Evolutionary conservation across 2,888 invertebrate genomes (phyloP).

Genomic region (Trachelus stipa): DNA sequence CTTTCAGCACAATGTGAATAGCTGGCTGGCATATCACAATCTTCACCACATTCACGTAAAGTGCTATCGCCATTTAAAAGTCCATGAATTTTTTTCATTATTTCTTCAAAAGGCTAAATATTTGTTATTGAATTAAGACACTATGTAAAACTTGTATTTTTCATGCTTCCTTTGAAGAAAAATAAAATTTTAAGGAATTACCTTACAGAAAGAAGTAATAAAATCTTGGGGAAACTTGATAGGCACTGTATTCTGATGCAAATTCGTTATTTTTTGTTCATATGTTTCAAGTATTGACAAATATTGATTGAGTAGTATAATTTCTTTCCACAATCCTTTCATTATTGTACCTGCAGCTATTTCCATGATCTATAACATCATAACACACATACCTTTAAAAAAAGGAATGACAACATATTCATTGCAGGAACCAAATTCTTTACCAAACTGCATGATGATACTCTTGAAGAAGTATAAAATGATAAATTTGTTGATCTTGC

Average conservation of each 20-base stretch:
- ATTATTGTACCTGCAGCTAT: slow-evolving; percentile 41
- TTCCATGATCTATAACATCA: slow-evolving; percentile 35
- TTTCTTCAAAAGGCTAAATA: not conserved
- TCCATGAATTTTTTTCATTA: not conserved
- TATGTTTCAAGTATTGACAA: slow-evolving; percentile 40
- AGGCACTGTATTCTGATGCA: slow-evolving; percentile 3
- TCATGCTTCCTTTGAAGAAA: not conserved
- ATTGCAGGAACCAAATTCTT: not conserved
- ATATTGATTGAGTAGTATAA: slow-evolving; percentile 42
- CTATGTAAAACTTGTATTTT: not conserved
- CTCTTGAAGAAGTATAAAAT: slow-evolving; percentile 34
- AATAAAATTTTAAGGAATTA: not conserved
- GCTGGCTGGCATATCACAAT: not conserved
- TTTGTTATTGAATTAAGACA: not conserved
- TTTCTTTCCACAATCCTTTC: slow-evolving; percentile 41
- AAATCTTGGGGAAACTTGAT: not conserved
- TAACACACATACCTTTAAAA: not conserved
- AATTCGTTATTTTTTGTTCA: slow-evolving; percentile 28
- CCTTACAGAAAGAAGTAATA: not conserved
- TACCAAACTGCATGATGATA: slow-evolving; percentile 16
- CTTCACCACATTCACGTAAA: not conserved
- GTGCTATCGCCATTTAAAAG: not conserved
- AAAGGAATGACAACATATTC: slow-evolving; percentile 8
- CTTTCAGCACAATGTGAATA: not conserved
- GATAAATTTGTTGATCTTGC: slow-evolving; percentile 34